phyloP scores from a whole-genome alignment of 2,113 vertebrate genomes.

The Sylvia atricapilla region DNA sequence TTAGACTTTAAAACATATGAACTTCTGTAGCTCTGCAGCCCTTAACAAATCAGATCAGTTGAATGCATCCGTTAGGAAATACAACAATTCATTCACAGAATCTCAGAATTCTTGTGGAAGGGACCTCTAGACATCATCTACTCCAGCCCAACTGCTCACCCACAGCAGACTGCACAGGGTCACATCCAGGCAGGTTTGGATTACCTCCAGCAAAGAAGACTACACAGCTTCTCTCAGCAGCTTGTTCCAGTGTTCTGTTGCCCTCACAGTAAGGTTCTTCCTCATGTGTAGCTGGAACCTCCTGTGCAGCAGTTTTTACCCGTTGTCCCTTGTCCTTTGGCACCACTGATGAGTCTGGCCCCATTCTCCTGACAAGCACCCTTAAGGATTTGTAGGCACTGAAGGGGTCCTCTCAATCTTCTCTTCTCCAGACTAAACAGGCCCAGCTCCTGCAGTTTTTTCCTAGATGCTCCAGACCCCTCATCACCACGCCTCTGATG shows the following conservation, averaged over 20 bases:
- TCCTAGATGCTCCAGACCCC: background rate
- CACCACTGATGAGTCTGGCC: background rate
- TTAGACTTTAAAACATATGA: background rate
- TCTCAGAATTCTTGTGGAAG: background rate
- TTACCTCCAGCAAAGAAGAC: background rate
- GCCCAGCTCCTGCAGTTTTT: background rate
- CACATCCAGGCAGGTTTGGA: background rate
- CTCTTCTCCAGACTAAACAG: background rate
- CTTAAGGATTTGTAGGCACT: background rate
- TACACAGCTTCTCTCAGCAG: background rate
- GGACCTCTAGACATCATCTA: background rate
- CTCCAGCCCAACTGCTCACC: background rate
- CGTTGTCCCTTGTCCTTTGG: background rate
- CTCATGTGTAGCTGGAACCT: background rate
- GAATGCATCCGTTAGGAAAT: background rate
- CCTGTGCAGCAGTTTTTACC: background rate
- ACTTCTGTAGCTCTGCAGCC: background rate
- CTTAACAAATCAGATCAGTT: background rate
- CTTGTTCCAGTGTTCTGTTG: rapidly evolving
- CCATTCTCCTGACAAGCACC: too few relatives aligned
- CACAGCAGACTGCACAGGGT: background rate
- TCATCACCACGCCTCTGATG: background rate
- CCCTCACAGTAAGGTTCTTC: background rate
- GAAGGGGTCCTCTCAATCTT: background rate
- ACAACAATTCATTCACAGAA: background rate